Evolutionary conservation across 2,888 invertebrate species (phyloP).

Genomic region (Parasteatoda lunata): DNA sequence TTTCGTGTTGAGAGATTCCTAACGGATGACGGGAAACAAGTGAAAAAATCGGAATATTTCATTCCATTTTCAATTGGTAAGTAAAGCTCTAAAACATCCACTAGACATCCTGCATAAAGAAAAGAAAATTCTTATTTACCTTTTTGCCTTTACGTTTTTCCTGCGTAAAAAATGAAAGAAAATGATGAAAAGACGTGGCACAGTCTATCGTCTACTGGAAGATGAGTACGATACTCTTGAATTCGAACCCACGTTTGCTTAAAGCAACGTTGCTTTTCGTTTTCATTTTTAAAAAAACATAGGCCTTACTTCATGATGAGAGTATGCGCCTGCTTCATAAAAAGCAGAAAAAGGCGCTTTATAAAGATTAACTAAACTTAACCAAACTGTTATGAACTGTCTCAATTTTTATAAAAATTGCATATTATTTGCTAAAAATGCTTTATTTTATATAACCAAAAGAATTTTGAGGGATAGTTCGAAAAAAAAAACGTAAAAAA

Average conservation of each 20-base stretch:
- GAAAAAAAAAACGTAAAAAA: too few relatives aligned
- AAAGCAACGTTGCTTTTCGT: background rate
- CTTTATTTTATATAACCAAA: too few relatives aligned
- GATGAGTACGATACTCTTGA: background rate
- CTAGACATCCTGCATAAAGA: background rate
- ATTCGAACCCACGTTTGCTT: too few relatives aligned
- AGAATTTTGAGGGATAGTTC: too few relatives aligned
- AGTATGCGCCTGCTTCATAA: too few relatives aligned
- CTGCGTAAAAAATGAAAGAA: background rate
- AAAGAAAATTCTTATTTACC: background rate
- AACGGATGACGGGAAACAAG: slow-evolving; percentile 31
- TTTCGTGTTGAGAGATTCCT: slow-evolving; percentile 62
- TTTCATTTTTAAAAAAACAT: too few relatives aligned
- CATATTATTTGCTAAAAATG: too few relatives aligned
- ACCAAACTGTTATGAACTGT: too few relatives aligned
- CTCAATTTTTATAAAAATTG: too few relatives aligned
- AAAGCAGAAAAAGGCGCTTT: too few relatives aligned
- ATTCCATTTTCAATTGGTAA: slow-evolving; percentile 70
- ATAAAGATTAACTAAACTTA: too few relatives aligned
- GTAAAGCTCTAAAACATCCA: background rate
- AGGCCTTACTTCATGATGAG: too few relatives aligned
- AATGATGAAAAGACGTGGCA: background rate
- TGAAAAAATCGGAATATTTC: slow-evolving; percentile 60
- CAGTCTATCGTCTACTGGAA: background rate
- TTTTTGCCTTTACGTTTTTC: background rate